Conservation (phyloP, 2,797 vertebrate species). For the Eulemur mongoz region DNA sequence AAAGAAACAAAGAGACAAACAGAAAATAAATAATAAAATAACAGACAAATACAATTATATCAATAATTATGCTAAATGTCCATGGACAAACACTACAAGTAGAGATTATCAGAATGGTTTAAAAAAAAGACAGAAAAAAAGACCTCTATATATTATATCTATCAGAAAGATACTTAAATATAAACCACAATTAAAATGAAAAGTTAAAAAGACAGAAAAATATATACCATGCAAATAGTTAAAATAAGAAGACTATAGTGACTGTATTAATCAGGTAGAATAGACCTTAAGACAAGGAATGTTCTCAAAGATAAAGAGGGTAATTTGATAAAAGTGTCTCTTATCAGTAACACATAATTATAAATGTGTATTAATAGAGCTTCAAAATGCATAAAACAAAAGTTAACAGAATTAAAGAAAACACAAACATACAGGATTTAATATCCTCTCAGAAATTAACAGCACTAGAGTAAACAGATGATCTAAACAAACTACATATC, state of each 20-base stretch:
- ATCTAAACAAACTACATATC: neutral
- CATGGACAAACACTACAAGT: neutral
- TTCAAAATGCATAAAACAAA: neutral
- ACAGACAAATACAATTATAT: neutral
- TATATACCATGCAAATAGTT: neutral
- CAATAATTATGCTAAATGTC: neutral
- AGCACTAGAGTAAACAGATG: neutral
- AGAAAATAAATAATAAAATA: neutral
- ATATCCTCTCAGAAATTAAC: neutral
- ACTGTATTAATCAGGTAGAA: neutral
- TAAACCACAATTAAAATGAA: neutral
- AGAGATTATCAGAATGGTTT: neutral
- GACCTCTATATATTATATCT: too few species aligned
- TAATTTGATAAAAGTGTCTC: neutral
- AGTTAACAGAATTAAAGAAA: neutral
- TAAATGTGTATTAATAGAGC: neutral
- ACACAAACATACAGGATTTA: neutral
- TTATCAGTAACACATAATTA: neutral
- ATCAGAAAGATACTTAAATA: neutral
- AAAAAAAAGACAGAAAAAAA: neutral
- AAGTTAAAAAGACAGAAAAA: neutral
- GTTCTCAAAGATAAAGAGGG: neutral
- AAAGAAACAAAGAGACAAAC: neutral
- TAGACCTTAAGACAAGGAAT: neutral
- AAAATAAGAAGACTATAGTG: neutral